phyloP scores from a whole-genome alignment of 2,113 vertebrate species.

The Romanogobio albipinnatus region DNA sequence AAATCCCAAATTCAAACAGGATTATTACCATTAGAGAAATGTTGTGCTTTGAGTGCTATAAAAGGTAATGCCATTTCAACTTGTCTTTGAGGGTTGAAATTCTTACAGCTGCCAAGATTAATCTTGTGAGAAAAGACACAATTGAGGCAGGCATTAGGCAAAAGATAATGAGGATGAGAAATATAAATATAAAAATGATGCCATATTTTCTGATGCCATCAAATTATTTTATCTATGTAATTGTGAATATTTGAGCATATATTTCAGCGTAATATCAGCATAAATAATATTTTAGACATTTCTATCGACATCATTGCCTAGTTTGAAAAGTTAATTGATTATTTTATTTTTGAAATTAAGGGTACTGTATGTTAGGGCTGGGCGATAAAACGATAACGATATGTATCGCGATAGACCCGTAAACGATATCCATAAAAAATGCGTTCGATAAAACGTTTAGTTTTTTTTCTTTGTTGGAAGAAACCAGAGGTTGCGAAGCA shows the following conservation, averaged over 20 bases:
- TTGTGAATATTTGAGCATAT: background rate
- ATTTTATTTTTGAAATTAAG: background rate
- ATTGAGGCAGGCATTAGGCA: background rate
- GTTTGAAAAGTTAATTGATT: background rate
- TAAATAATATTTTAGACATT: background rate
- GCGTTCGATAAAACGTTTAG: too few relatives aligned
- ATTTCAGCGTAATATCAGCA: background rate
- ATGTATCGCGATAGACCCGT: too few relatives aligned
- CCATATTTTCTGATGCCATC: background rate
- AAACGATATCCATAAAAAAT: too few relatives aligned
- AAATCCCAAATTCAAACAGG: conserved; percentile 13
- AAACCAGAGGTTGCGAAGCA: too few relatives aligned
- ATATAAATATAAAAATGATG: background rate
- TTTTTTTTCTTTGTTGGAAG: too few relatives aligned
- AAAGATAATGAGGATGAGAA: background rate
- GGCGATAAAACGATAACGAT: too few relatives aligned
- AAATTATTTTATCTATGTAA: background rate
- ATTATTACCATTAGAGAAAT: conserved; percentile 4
- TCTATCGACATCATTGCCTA: background rate
- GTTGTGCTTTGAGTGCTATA: background rate
- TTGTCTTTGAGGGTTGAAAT: background rate
- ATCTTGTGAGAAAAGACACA: background rate
- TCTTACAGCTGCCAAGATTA: background rate
- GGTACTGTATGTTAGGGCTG: too few relatives aligned
- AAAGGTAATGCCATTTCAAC: background rate